Conservation (phyloP, 2,113 vertebrate genomes). For the Prietella phreatophila region DNA sequence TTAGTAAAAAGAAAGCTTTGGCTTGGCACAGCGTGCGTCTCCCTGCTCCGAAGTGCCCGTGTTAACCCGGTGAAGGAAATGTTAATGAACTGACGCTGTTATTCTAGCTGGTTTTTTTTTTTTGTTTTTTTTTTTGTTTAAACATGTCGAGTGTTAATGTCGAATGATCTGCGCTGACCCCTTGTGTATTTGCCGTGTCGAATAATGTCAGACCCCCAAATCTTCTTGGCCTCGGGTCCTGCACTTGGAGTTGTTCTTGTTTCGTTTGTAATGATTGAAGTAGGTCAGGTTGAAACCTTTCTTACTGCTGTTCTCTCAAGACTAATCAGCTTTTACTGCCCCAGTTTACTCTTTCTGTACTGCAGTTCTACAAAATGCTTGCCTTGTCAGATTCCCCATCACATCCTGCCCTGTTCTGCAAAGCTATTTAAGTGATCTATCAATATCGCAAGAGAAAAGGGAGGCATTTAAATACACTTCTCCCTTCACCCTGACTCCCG, state of each 20-base stretch:
- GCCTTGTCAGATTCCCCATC: not conserved
- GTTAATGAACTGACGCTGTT: not conserved
- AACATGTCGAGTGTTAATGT: not conserved
- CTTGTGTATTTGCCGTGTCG: not conserved
- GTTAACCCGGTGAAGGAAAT: not conserved
- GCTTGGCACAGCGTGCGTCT: too few species aligned
- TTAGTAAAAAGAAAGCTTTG: not conserved
- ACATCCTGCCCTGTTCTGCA: not conserved
- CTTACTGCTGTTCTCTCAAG: not conserved
- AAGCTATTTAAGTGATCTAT: not conserved
- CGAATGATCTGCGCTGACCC: not conserved
- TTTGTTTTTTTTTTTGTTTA: not conserved
- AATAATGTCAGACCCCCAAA: not conserved
- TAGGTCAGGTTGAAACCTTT: not conserved
- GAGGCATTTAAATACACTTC: not conserved
- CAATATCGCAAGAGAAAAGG: not conserved
- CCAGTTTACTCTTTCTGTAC: not conserved
- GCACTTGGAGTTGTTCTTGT: conserved; percentile 16
- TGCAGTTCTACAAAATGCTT: not conserved
- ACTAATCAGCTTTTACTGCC: conserved; percentile 8
- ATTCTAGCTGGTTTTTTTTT: not conserved
- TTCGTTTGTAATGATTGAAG: conserved; percentile 4
- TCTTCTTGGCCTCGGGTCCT: conserved; percentile 3
- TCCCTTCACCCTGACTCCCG: not conserved
- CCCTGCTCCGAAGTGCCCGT: not conserved